phyloP scores from a whole-genome alignment of 1,140 invertebrate genomes.

The Apis florea region DNA sequence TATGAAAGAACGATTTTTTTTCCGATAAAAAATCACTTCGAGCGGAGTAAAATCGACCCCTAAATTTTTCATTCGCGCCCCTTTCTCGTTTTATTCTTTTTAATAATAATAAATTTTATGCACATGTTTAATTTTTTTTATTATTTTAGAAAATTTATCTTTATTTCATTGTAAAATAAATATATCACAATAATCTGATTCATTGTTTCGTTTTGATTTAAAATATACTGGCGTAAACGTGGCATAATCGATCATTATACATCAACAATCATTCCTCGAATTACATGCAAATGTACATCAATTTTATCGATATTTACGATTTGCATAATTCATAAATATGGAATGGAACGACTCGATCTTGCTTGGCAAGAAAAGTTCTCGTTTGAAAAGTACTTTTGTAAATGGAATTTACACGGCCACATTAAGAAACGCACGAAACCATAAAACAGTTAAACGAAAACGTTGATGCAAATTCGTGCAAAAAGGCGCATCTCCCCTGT shows the following conservation, averaged over 20 bases:
- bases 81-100: neutral
- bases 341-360: neutral
- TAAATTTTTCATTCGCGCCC: neutral
- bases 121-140: no score
- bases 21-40: neutral
- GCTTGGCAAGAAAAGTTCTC: no score
- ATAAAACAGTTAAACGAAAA: neutral
- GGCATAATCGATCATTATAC: neutral
- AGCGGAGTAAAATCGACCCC: neutral
- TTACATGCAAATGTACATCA: neutral
- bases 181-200: no score
- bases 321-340: neutral
- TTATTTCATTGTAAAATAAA: no score
- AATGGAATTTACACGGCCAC: neutral
- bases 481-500: neutral
- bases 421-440: neutral
- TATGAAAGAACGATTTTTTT: neutral
- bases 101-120: no score
- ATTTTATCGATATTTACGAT: neutral
- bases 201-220: no score
- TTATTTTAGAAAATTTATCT: no score
- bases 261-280: neutral
- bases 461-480: neutral
- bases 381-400: neutral
- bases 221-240: neutral